Evolutionary conservation across 2,888 invertebrate species (phyloP), one percentile per base, ranked within the genome.

Genomic region (Habroteleia sp.): DNA sequence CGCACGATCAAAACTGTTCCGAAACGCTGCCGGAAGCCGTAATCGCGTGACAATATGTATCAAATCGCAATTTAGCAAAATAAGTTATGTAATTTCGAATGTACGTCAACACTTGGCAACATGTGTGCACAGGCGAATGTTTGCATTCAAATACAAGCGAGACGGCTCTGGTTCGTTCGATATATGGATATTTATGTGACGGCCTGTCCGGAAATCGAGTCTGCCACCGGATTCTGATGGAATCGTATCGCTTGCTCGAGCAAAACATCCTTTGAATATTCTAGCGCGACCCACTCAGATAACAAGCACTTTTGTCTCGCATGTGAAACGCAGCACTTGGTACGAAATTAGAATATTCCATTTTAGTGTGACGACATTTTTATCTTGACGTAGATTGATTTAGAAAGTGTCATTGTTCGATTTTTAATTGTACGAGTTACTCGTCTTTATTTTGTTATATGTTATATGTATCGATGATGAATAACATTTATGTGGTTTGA

Each of bases 181-280:
- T 72, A n/a, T n/a, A 60, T 50, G 71, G 72, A 78, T 79, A 77
- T 78, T 79, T 74, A 79, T 79, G 79, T 75, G 72, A 79, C 68
- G 46, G 71, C 33, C 60, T 44, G 77, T 72, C 74, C 66, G 77
- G 73, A 78, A 79, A 76, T 78, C 76, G 76, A 62, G 69, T 68
- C 29, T 46, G 68, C 62, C 68, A 42, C 65, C 56, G 54, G 74
- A 66, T 66, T 66, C 74, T 52, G 74, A 72, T 73, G 76, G 65
- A 74, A 76, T 76, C 77, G 72, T 76, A 66, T 78, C 66, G 33
- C 54, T 66, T 41, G 42, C 56, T 54, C 23, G 50, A 46, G 60
- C 72, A 52, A 69, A 72, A 68, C 72, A 72, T 65, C 65, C 66
- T 74, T 71, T 77, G 65, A 75, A 73, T 77, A 77, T 74, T 75